phyloP scores from a whole-genome alignment of 2,113 vertebrate genomes.

The Gnathonemus longibarbis region DNA sequence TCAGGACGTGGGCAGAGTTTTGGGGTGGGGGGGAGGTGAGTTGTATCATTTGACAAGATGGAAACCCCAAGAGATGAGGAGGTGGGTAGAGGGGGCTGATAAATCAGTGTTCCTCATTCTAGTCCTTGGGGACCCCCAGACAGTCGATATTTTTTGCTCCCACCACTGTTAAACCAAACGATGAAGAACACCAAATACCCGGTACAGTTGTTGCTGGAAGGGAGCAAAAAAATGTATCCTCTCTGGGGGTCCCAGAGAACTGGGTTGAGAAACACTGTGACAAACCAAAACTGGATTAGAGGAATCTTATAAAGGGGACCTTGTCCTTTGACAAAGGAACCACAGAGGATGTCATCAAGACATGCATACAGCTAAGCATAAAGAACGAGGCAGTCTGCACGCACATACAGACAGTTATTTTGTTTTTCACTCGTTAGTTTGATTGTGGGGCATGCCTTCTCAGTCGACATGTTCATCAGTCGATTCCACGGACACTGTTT shows the following conservation, averaged over 20 bases:
- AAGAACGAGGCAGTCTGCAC: slow-evolving; percentile 17
- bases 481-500: background rate
- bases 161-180: background rate
- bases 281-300: slow-evolving; percentile 64
- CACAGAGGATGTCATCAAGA: slow-evolving; percentile 52
- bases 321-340: slow-evolving; percentile 63
- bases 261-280: slow-evolving; percentile 32
- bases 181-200: background rate
- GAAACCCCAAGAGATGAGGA: background rate
- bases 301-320: slow-evolving; percentile 56
- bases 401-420: background rate
- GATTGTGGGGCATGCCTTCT: background rate
- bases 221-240: background rate
- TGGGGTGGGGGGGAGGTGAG: background rate
- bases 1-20: background rate
- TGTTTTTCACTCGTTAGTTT: background rate
- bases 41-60: background rate
- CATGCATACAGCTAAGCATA: slow-evolving; percentile 42
- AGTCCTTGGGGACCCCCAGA: background rate
- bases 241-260: background rate
- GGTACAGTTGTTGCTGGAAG: background rate
- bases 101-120: background rate
- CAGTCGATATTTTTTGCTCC: background rate
- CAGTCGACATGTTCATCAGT: background rate
- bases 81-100: background rate